These are phyloP conservation scores for Eupithecia abbreviata DNA, from an alignment of 2,888 invertebrate species.

Conservation along the genomic window DNA sequence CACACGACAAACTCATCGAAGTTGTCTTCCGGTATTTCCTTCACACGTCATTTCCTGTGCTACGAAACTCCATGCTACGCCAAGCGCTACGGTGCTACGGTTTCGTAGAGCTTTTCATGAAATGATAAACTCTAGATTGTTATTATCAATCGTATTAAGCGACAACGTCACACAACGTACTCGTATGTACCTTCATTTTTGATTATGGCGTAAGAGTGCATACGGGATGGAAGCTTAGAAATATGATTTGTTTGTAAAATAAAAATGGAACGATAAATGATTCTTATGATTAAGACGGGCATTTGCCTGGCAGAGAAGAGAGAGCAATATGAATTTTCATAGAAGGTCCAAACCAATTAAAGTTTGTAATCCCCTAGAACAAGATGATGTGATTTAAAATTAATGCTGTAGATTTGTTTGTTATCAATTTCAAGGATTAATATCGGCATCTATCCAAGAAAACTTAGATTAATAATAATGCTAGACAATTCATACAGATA, in stretches of 20 bases:
- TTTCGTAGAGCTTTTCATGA: neutral
- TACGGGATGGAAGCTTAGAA: neutral
- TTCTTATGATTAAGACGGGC: neutral
- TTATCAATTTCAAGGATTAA: neutral
- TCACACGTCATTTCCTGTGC: conserved; percentile 15
- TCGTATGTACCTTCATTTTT: neutral
- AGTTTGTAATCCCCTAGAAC: conserved; percentile 75
- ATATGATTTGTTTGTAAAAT: neutral
- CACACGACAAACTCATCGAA: neutral
- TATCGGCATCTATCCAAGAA: neutral
- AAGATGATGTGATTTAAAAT: conserved; percentile 62
- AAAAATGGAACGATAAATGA: neutral
- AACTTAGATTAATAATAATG: neutral
- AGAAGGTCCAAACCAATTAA: conserved; percentile 74
- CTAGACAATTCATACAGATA: neutral
- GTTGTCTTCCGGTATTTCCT: neutral
- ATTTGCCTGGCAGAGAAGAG: neutral
- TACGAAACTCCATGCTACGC: conserved; percentile 22
- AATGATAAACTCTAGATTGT: neutral
- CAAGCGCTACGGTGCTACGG: conserved; percentile 22
- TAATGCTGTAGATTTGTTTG: conserved; percentile 59
- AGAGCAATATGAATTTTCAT: conserved; percentile 46
- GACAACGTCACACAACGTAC: neutral
- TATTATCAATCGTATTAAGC: neutral
- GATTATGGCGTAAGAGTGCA: neutral